Evolutionary conservation across 2,888 invertebrate species (phyloP), one percentile per base, ranked within the genome.

Genomic region (Luffia ferchaultella): DNA sequence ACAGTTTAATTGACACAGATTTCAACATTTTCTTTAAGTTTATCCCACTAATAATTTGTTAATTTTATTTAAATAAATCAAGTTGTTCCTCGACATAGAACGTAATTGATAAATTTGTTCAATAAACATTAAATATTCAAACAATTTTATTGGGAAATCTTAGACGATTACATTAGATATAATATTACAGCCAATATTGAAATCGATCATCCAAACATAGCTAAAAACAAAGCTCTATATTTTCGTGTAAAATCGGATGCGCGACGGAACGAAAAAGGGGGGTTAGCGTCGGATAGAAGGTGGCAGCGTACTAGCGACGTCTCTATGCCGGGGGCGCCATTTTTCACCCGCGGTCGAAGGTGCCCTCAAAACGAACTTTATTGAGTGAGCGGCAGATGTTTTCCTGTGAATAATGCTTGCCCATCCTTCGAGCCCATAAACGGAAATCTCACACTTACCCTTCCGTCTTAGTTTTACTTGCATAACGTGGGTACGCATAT

Each of bases 321-420:
- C 30, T 3, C 30, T 12, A 30, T 7, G 30, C 5, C 30, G 30
- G 12, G 56, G 58, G 56, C 60, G 60, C 60, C 60, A 61, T 65
- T 62, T 59, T 61, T 67, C 64, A 59, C 60, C 60, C 62, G 62
- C 61, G 60, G 60, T 61, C 62, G 58, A 64, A 62, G 64, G 62
- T 63, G 58, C 67, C 67, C 65, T 70, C 67, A 67, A 68, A 72
- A 62, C 57, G 64, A 63, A 65, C 64, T 72, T 73, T 72, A 75
- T 73, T 67, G 67, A 67, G 64, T 68, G 62, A 67, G 53, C 52
- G 62, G 59, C 67, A 65, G 68, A 67, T 68, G 67, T 61, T 66
- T 69, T 64, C 59, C 64, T 64, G 58, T 68, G 51, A 56, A 68
- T 66, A 69, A 68, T 66, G 62, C 64, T 68, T 67, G 63, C 63